Base-by-base conservation (phyloP, 2,113 vertebrate genomes). In the Ictalurus punctatus region DNA sequence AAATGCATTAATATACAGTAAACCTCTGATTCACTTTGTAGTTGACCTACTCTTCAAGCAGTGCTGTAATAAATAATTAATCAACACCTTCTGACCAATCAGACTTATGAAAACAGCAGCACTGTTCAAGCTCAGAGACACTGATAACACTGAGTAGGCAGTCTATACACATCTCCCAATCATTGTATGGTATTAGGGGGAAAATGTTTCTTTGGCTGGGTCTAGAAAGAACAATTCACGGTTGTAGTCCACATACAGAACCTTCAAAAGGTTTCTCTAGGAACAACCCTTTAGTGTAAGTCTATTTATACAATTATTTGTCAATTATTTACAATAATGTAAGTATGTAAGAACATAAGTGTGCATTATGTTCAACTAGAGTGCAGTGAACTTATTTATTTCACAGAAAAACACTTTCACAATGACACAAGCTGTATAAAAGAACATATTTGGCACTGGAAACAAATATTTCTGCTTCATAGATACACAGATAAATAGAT, bases 351-450 rank as follows among this genome's bases (percentile, higher is more conserved):
- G 23, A 44, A 23, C 13, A 3, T 25, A 76, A 48, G 73, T 25
- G 23, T 40, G 40, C 37, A 25, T 44, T 12, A 44, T 25, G 10
- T 25, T 10, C 2, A 76, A 76, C 21, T 9, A 76, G 37, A 40
- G 21, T 44, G 73, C 37, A 44, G 19, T 25, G 12, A 7, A 48
- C 4, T 14, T 52, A 52, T n/a, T 79, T 16, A 52, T 27, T 78
- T 27, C 40, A 78, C 40, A 27, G 40, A 34, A 30, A 69, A 71
- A 71, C n/a, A 67, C 1, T 90, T 87, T 65, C 78, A 34, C 78
- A 34, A 79, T 59, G 85, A 76, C 67, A 19, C 23, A 86, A 79
- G 63, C 52, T 1, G 9, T 23, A 40, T 52, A 14, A 52, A 52
- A 79, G 44, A 79, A 52, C 14, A 52, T 16, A 52, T n/a, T 6